Evolutionary conservation across 2,888 invertebrate species (phyloP).

Genomic region (Spilarctia lutea): DNA sequence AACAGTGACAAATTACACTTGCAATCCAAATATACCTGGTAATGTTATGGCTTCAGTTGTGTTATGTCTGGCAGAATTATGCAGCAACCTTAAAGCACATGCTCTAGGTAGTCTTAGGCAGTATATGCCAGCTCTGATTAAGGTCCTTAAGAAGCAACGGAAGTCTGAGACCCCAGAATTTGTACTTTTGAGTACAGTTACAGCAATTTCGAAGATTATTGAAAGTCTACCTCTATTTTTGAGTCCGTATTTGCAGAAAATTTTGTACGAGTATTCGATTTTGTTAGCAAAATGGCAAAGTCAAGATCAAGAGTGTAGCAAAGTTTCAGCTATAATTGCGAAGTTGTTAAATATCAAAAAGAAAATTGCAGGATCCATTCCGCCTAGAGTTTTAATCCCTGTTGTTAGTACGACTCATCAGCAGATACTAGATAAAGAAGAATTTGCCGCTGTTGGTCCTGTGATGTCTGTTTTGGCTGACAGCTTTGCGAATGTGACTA

Average conservation of each 20-base stretch:
- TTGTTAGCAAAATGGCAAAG: slow-evolving; percentile 85
- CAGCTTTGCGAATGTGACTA: slow-evolving; percentile 88
- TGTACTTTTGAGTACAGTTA: slow-evolving; percentile 90
- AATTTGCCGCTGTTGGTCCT: slow-evolving; percentile 88
- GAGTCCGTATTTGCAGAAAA: slow-evolving; percentile 93
- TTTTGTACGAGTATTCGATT: slow-evolving; percentile 88
- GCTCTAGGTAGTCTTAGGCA: slow-evolving; percentile 91
- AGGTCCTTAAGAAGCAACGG: slow-evolving; percentile 88
- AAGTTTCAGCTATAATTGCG: slow-evolving; percentile 83
- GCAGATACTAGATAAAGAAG: slow-evolving; percentile 85
- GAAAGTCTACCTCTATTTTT: slow-evolving; percentile 94
- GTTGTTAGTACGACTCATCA: slow-evolving; percentile 89
- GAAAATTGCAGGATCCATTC: slow-evolving; percentile 89
- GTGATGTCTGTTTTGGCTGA: slow-evolving; percentile 93
- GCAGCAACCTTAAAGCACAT: slow-evolving; percentile 91
- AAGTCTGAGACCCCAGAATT: slow-evolving; percentile 87
- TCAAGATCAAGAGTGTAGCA: slow-evolving; percentile 79
- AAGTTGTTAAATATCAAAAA: slow-evolving; percentile 88
- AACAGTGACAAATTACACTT: slow-evolving; percentile 88
- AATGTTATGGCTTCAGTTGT: slow-evolving; percentile 91
- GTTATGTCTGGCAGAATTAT: slow-evolving; percentile 93
- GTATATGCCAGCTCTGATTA: slow-evolving; percentile 92
- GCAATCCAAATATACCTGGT: slow-evolving; percentile 81
- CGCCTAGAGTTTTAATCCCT: slow-evolving; percentile 92
- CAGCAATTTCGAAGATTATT: slow-evolving; percentile 93